phyloP scores from a whole-genome alignment of 2,797 vertebrate species.

The Synaphobranchus kaupii region DNA sequence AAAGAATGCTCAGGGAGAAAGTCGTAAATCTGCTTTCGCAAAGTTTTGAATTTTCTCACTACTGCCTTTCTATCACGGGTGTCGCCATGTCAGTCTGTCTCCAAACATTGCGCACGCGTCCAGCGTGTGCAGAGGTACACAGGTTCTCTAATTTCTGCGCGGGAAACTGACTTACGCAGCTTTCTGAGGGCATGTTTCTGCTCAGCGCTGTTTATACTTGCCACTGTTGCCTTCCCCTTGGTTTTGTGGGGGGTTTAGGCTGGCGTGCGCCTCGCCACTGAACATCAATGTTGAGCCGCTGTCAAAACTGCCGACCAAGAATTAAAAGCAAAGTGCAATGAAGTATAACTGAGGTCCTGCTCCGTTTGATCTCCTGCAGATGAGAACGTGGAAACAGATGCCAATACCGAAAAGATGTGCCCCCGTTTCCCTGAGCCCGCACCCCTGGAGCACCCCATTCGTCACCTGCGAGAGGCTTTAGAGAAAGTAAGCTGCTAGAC shows the following conservation, averaged over 20 bases:
- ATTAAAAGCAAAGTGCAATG: background rate
- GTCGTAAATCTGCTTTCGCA: too few relatives aligned
- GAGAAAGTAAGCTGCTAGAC: constrained; percentile 79
- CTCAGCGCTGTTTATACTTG: too few relatives aligned
- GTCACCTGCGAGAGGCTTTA: constrained; percentile 84
- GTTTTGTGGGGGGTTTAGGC: background rate
- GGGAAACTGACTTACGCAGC: too few relatives aligned
- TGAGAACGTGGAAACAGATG: constrained; percentile 56
- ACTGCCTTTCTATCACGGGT: too few relatives aligned
- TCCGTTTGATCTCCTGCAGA: constrained; percentile 48
- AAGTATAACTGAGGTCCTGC: background rate
- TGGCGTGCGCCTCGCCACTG: background rate
- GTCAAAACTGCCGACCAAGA: background rate
- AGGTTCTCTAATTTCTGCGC: too few relatives aligned
- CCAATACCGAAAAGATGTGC: constrained; percentile 78
- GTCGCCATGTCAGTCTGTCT: too few relatives aligned
- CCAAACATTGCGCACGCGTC: too few relatives aligned
- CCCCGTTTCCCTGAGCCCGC: constrained; percentile 86
- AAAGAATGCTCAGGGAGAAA: too few relatives aligned
- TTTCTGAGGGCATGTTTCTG: too few relatives aligned
- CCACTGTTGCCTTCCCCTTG: background rate
- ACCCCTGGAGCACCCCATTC: constrained; percentile 86
- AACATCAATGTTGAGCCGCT: background rate
- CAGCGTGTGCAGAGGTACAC: too few relatives aligned
- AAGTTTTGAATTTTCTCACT: too few relatives aligned